Evolutionary conservation across 2,888 invertebrate genomes (phyloP).

Genomic region (Masnerella sp.): DNA sequence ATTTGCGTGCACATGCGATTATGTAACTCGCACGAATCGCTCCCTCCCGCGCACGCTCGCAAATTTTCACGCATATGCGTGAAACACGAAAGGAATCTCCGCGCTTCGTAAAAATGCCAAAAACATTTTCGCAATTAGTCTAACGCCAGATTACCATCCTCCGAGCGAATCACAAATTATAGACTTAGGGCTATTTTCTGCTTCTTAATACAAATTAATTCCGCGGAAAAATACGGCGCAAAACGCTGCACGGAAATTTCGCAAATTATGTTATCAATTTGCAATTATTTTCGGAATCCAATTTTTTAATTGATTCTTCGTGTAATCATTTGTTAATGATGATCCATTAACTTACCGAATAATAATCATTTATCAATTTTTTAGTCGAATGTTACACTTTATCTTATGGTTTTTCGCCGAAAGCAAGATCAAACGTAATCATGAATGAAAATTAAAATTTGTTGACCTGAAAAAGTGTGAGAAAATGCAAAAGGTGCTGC

Average conservation of each 20-base stretch:
- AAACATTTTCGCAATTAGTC: slow-evolving; percentile 40
- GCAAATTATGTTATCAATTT: neutral
- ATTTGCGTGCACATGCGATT: slow-evolving; percentile 36
- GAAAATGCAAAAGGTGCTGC: too few relatives aligned
- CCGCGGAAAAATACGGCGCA: neutral
- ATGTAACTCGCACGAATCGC: slow-evolving; percentile 23
- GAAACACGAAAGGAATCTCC: slow-evolving; percentile 55
- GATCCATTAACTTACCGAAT: too few relatives aligned
- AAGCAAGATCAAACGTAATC: too few relatives aligned
- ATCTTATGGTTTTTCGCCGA: too few relatives aligned
- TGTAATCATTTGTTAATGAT: too few relatives aligned
- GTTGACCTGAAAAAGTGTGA: too few relatives aligned
- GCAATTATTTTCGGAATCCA: too few relatives aligned
- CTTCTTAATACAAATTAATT: slow-evolving; percentile 9
- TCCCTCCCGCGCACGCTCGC: slow-evolving; percentile 27
- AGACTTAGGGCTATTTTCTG: neutral
- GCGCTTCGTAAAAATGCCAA: slow-evolving; percentile 10
- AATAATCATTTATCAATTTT: too few relatives aligned
- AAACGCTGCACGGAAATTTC: neutral
- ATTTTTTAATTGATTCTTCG: too few relatives aligned
- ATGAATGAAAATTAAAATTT: too few relatives aligned
- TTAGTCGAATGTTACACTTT: too few relatives aligned
- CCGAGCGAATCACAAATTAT: slow-evolving; percentile 5
- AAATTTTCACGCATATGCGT: slow-evolving; percentile 57
- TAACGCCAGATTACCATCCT: slow-evolving; percentile 16